Percentiles rank a stretch among this genome's conserved stretches.
Conservation (phyloP, 1,140 invertebrate species). For the Pectinophora gossypiella region DNA sequence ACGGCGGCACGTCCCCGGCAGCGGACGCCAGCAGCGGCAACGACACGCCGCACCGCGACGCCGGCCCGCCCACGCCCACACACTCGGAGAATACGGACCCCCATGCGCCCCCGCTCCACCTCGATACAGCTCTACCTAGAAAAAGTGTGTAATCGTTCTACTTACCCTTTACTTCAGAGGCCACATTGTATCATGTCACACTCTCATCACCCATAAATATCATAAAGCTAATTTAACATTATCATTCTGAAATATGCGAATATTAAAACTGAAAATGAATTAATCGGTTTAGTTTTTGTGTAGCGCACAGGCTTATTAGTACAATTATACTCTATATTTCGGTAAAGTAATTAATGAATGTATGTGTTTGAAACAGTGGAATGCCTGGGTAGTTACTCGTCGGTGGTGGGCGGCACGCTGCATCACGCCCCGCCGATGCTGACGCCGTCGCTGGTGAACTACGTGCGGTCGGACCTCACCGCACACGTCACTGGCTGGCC, state of each 20-base stretch:
- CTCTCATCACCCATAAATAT: too few species aligned
- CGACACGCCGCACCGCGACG: slow-evolving; percentile 51
- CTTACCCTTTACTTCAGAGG: neutral
- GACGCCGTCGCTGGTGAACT: slow-evolving; percentile 92
- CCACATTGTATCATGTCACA: too few species aligned
- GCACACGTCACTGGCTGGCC: slow-evolving; percentile 95
- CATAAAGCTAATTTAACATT: too few species aligned
- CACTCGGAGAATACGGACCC: slow-evolving; percentile 67
- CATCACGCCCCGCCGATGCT: slow-evolving; percentile 79
- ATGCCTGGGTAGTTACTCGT: slow-evolving; percentile 59
- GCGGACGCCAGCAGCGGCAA: slow-evolving; percentile 34
- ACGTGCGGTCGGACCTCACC: slow-evolving; percentile 93
- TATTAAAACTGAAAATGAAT: too few species aligned
- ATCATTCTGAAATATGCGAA: too few species aligned
- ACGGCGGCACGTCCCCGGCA: slow-evolving; percentile 32
- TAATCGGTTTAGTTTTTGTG: too few species aligned
- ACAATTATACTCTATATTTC: too few species aligned
- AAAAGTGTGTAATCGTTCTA: slow-evolving; percentile 56
- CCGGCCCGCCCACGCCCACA: slow-evolving; percentile 76
- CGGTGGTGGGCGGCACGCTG: slow-evolving; percentile 53
- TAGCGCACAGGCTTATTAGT: too few species aligned
- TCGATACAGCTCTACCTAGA: slow-evolving; percentile 64
- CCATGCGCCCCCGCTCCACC: slow-evolving; percentile 54
- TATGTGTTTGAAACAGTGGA: slow-evolving; percentile 39
- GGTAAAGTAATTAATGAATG: too few species aligned